Percentiles rank a stretch among this genome's conserved stretches.
These are phyloP conservation scores for Myotis planiceps DNA, from an alignment of 2,797 vertebrate genomes.

Conservation along the genomic window DNA sequence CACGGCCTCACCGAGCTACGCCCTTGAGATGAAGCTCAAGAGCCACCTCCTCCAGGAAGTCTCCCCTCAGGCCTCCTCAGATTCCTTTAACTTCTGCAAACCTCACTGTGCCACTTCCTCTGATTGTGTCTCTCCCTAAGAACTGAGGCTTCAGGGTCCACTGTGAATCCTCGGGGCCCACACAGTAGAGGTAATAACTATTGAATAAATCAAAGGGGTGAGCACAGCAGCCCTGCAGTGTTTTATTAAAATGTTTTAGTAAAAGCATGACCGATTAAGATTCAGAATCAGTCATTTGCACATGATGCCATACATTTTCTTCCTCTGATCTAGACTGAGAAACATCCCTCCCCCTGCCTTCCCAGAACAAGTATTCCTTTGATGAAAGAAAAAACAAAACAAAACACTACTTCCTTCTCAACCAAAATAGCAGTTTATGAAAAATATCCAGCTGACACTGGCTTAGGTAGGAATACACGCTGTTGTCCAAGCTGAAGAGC, in stretches of 20 bases:
- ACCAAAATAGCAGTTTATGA: slow-evolving; percentile 64
- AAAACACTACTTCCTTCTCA: slow-evolving; percentile 66
- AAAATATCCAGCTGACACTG: slow-evolving; percentile 44
- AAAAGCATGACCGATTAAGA: slow-evolving; percentile 34
- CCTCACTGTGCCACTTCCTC: not conserved
- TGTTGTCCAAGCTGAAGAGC: not conserved
- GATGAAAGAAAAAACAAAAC: slow-evolving; percentile 50
- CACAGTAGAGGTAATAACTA: not conserved
- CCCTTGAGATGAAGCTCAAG: not conserved
- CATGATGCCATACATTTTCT: not conserved
- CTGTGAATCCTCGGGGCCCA: not conserved
- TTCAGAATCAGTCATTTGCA: not conserved
- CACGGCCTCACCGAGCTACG: not conserved
- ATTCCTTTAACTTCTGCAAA: not conserved
- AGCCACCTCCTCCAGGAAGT: slow-evolving; percentile 23
- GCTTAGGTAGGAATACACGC: slow-evolving; percentile 28
- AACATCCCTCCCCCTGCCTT: not conserved
- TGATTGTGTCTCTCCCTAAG: not conserved
- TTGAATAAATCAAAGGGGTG: not conserved
- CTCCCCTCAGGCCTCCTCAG: not conserved
- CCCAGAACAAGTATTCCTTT: slow-evolving; percentile 68
- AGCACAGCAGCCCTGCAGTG: not conserved
- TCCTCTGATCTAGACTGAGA: slow-evolving; percentile 46
- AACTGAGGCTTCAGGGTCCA: not conserved
- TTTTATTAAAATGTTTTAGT: slow-evolving; percentile 28